Percentiles rank a stretch among this genome's conserved stretches.
These are phyloP conservation scores for Caenorhabditis sp. DNA, from an alignment of 2,888 invertebrate species.

Conservation along the genomic window DNA sequence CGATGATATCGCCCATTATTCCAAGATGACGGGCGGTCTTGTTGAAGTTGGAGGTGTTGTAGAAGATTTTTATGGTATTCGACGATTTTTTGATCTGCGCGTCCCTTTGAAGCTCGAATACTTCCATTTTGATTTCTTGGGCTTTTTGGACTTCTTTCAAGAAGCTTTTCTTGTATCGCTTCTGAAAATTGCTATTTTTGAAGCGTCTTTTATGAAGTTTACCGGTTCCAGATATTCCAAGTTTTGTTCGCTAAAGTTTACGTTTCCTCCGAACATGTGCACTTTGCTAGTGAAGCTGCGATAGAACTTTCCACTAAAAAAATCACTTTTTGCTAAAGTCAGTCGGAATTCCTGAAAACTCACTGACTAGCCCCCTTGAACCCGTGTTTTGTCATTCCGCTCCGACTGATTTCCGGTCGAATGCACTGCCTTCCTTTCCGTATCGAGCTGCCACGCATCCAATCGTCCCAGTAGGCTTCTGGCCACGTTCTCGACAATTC, in stretches of 20 bases:
- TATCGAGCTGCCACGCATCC: neutral
- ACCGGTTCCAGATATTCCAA: neutral
- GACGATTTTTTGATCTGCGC: no score
- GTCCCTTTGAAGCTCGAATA: no score
- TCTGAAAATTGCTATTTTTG: no score
- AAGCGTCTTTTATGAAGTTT: no score
- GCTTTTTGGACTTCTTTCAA: neutral
- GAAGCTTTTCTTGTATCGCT: neutral
- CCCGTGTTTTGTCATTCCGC: neutral
- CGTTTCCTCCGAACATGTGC: neutral
- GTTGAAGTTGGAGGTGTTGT: neutral
- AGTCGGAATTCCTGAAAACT: neutral
- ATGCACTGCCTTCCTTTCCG: constrained; percentile 5
- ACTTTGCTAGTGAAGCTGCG: neutral
- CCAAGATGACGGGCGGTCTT: neutral
- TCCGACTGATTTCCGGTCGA: constrained; percentile 1
- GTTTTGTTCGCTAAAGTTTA: neutral
- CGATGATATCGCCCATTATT: neutral
- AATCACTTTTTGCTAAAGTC: neutral
- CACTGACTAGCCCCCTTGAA: neutral
- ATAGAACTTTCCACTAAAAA: neutral
- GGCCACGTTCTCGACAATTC: constrained; percentile 2
- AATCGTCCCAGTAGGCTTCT: neutral
- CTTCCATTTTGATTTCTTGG: neutral
- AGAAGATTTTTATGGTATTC: constrained; percentile 6